phyloP scores from a whole-genome alignment of 2,888 invertebrate species.

The Achlya flavicornis region DNA sequence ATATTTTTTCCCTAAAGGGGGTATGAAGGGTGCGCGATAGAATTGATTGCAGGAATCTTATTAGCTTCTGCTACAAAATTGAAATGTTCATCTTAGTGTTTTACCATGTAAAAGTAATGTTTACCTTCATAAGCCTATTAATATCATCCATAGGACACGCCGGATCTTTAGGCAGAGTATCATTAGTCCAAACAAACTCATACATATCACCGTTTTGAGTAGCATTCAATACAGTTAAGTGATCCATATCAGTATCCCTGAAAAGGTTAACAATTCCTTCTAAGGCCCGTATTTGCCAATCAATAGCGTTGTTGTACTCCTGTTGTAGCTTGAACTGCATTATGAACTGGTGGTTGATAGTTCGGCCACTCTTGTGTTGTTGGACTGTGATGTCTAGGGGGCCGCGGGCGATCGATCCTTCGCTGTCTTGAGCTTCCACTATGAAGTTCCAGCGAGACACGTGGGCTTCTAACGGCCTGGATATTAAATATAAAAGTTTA shows the following conservation, averaged over 20 bases:
- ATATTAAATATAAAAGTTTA: constrained; percentile 15
- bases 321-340: constrained; percentile 83
- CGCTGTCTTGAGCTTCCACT: constrained; percentile 91
- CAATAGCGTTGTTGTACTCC: constrained; percentile 86
- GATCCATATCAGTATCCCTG: constrained; percentile 84
- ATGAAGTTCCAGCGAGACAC: constrained; percentile 92
- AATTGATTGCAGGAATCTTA: no score
- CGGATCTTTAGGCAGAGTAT: constrained; percentile 88
- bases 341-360: constrained; percentile 92
- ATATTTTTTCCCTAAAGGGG: no score
- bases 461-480: constrained; percentile 91
- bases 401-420: constrained; percentile 88
- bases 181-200: constrained; percentile 93
- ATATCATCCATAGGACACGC: constrained; percentile 91
- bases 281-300: constrained; percentile 90
- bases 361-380: constrained; percentile 90
- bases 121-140: constrained; percentile 86
- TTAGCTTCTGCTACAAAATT: no score
- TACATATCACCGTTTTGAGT: constrained; percentile 85
- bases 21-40: no score
- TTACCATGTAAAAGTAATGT: no score
- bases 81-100: no score
- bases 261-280: constrained; percentile 83
- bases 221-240: constrained; percentile 88
- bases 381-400: constrained; percentile 91